Base-by-base conservation (phyloP, 2,888 invertebrate species). In the Machimus atricapillus region DNA sequence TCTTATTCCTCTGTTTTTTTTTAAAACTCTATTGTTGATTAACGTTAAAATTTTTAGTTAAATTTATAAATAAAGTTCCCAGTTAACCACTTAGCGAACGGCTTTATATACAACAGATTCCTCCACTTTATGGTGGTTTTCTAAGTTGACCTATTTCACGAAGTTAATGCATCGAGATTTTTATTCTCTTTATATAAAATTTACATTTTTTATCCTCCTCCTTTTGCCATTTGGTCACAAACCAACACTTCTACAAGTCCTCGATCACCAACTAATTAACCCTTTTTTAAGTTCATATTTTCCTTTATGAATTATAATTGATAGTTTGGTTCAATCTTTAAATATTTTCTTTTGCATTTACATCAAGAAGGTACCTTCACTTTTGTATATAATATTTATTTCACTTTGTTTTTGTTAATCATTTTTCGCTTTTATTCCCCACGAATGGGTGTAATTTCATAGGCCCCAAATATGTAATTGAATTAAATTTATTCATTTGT, bases 391-490 rank as follows among this genome's bases (percentile, higher is more conserved):
- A 77, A 4, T 77, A 31, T 34, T 34, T 43, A 19, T 46, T 43
- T 46, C 23, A 12, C 46, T 79, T 23, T 79, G 16, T 46, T 79
- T 79, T 14, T 79, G 16, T 79, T 78, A 9, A 23, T 23, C 0
- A 40, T 40, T 52, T 79, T 46, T 23, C 8, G 19, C 9, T 40
- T 79, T 0, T 52, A n/a, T 27, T n/a, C 14, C 23, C 27, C 40
- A 52, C 19, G 40, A 78, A 23, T 79, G 27, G 76, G 76, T 37
- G n/a, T 16, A 76, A 56, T 81, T 81, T 14, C 27, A 43, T 85
- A 85, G 85, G 85, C 85, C 85, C 74, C 85, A 46, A 43, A 74
- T 52, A 74, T 27, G 16, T 74, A 85, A 85, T 85, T 85, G 85
- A 85, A 85, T 74, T 52, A 37, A 37, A 8, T 40, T 40, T 40